Evolutionary conservation across 1,140 invertebrate species (phyloP).

Genomic region (Chrysomallon squamiferum): DNA sequence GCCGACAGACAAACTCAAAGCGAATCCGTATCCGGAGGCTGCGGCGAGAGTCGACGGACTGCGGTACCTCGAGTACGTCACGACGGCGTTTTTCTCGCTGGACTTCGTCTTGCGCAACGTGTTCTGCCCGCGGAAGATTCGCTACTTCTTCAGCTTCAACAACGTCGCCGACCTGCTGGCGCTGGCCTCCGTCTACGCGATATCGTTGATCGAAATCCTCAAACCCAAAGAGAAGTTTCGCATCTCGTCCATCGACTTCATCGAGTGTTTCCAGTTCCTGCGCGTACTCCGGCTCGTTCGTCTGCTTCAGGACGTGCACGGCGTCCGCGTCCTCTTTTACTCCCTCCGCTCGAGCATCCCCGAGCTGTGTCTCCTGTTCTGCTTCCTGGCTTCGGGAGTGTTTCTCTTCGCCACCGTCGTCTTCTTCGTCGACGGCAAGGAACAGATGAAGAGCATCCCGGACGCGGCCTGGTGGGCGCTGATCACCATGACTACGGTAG

Average conservation of each 20-base stretch:
- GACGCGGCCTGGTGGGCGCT: conserved; percentile 89
- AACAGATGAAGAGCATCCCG: conserved; percentile 76
- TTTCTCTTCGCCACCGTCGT: conserved; percentile 38
- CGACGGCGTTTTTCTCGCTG: conserved; percentile 61
- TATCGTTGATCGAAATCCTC: conserved; percentile 14
- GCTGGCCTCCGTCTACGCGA: conserved; percentile 66
- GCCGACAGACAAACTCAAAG: conserved; percentile 7
- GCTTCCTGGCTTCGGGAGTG: conserved; percentile 35
- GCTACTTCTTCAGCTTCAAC: conserved; percentile 79
- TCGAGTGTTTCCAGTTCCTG: conserved; percentile 92
- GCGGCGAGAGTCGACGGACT: conserved; percentile 14
- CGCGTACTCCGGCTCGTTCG: conserved; percentile 97
- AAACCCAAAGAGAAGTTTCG: conserved; percentile 24
- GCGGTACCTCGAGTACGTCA: conserved; percentile 43
- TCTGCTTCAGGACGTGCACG: conserved; percentile 75
- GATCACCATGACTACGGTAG: conserved; percentile 95
- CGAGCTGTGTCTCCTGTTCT: conserved; percentile 41
- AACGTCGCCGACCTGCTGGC: conserved; percentile 98
- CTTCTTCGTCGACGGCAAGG: conserved; percentile 65
- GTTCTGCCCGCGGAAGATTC: conserved; percentile 58
- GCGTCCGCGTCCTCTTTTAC: conserved; percentile 90
- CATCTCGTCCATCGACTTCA: conserved; percentile 22
- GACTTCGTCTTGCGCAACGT: conserved; percentile 52
- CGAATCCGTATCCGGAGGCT: not conserved
- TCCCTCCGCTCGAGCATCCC: conserved; percentile 54